Base-by-base conservation (phyloP, 2,797 vertebrate species). In the Fistularia commersonii region DNA sequence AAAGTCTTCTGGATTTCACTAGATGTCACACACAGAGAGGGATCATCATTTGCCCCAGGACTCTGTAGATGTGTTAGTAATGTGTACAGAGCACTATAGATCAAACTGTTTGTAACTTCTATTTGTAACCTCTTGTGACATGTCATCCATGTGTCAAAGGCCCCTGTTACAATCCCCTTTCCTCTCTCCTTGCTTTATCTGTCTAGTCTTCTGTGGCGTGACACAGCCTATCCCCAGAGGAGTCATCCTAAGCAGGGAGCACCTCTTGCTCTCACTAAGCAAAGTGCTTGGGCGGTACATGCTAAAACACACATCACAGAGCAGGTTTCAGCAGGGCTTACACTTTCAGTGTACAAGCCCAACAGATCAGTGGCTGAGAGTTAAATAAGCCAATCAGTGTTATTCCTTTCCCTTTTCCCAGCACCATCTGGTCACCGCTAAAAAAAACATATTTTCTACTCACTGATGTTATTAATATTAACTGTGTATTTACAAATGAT, bases 191-290 rank as follows among this genome's bases (percentile, higher is more conserved):
- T 41, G 1, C 45, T 64, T 48, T 58, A 37, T 67, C 47, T 57
- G 66, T 74, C 66, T 70, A 55, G 34, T 61, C 58, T 47, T 69
- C 53, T 63, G 71, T 76, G 65, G 77, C 69, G 71, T 88, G 86
- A 87, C 79, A 88, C 84, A 83, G 80, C 76, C 79, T 76, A 54
- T 84, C 80, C 82, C 80, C 73, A 65, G 76, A 64, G 61, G 78
- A 83, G 77, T 86, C 88, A 86, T 85, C 83, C 83, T 55, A 64
- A 78, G 37, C 73, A 70, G 61, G 67, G 64, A 79, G 79, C 61
- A 55, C 70, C 75, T 74, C 75, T 6, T 6, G 59, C 68, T 74
- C 65, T 70, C 13, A 3, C 48, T 44, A 56, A 74, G 69, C 8
- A 8, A 51, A 64, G 67, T 82, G 82, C 79, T 73, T 85, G 82